Conservation (phyloP, 2,113 vertebrate genomes). For the cattle (Bos taurus) region ARS-UCD2.0 NC_037334.1:39819001-39819500, state of each 20-base stretch:
- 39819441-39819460: too few species aligned
- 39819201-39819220: not conserved
- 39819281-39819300: not conserved
- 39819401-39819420: too few species aligned
- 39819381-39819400: too few species aligned
- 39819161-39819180: not conserved
- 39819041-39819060: not conserved
- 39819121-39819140: not conserved
- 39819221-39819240: not conserved
- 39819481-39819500: not conserved
- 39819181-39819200: not conserved
- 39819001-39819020: not conserved
- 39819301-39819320: not conserved
- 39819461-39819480: not conserved
- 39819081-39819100: not conserved
- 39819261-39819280: not conserved
- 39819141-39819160: not conserved
- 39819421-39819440: too few species aligned
- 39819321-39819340: not conserved
- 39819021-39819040: not conserved
- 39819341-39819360: too few species aligned
- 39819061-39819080: accelerated
- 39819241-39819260: not conserved
- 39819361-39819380: too few species aligned
- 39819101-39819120: not conserved